Conservation (phyloP, 2,113 vertebrate species). For the Aegypius monachus region DNA sequence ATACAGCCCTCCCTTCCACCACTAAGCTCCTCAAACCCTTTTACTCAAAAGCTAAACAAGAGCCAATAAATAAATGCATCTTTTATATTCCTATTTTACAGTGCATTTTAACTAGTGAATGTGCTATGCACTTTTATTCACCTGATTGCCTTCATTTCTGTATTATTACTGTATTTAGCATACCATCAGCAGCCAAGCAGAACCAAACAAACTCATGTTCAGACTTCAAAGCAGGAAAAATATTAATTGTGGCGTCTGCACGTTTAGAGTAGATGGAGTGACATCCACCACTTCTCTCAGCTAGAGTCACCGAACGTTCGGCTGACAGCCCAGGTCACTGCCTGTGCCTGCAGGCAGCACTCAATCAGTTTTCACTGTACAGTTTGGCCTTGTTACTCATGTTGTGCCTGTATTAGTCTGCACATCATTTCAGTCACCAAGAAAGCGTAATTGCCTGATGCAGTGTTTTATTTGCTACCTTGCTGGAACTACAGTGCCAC, state of each 20-base stretch:
- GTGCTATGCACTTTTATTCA: constrained; percentile 51
- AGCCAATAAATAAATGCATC: constrained; percentile 49
- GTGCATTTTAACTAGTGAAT: constrained; percentile 40
- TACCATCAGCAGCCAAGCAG: constrained; percentile 78
- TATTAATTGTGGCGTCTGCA: constrained; percentile 76
- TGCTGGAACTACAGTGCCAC: not conserved
- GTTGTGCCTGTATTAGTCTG: not conserved
- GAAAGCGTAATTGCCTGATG: accelerated
- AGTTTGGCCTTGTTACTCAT: not conserved
- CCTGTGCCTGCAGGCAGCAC: not conserved
- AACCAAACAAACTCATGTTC: constrained; percentile 77
- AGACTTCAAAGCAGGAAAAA: constrained; percentile 79
- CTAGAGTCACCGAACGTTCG: not conserved
- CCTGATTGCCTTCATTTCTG: constrained; percentile 49
- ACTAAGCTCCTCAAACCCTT: constrained; percentile 12
- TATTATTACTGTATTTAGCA: constrained; percentile 68
- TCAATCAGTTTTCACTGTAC: not conserved
- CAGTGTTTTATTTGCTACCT: not conserved
- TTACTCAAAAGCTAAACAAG: constrained; percentile 30
- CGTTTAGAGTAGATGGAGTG: constrained; percentile 63
- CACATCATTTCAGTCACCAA: not conserved
- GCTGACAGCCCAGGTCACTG: constrained; percentile 10
- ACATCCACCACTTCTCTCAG: constrained; percentile 13
- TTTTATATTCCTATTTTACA: constrained; percentile 42
- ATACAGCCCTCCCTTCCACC: not conserved